phyloP scores from a whole-genome alignment of 2,113 vertebrate genomes.

The Sialia sialis region DNA sequence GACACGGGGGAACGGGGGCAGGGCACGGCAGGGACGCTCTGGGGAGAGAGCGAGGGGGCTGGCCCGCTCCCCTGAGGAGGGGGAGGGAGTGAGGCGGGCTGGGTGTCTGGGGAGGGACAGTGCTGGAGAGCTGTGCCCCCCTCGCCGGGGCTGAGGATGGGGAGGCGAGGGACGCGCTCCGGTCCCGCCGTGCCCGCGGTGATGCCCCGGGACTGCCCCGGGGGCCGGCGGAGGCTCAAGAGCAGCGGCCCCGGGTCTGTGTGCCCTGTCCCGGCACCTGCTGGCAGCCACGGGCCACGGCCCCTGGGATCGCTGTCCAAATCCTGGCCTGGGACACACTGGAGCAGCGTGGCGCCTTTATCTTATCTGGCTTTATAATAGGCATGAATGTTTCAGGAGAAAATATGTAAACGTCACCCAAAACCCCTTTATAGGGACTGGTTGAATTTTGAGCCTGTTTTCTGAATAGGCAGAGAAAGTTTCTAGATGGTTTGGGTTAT shows the following conservation, averaged over 20 bases:
- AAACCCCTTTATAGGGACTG: background rate
- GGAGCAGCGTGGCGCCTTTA: background rate
- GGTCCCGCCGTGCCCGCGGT: background rate
- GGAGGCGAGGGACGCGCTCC: too few species aligned
- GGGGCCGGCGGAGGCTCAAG: rapidly evolving
- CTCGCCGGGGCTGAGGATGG: background rate
- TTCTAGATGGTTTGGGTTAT: background rate
- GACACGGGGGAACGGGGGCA: rapidly evolving
- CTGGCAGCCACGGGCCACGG: background rate
- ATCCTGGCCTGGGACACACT: rapidly evolving
- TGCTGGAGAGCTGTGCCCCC: background rate
- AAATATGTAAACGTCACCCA: background rate
- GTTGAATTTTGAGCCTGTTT: background rate
- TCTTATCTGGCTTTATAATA: background rate
- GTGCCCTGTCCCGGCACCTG: background rate
- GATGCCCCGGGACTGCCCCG: background rate
- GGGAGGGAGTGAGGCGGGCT: background rate
- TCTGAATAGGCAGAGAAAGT: background rate
- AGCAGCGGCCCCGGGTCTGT: too few species aligned
- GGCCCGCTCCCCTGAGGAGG: background rate
- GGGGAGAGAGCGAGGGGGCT: rapidly evolving
- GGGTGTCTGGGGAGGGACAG: background rate
- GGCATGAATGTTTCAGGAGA: background rate
- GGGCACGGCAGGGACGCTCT: rapidly evolving
- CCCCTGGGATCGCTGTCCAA: rapidly evolving